A percentile compares a stretch with the other conserved stretches of the same genome.
Evolutionary conservation across 2,113 vertebrate genomes (phyloP).

Genomic region (Trogon melanurus): DNA sequence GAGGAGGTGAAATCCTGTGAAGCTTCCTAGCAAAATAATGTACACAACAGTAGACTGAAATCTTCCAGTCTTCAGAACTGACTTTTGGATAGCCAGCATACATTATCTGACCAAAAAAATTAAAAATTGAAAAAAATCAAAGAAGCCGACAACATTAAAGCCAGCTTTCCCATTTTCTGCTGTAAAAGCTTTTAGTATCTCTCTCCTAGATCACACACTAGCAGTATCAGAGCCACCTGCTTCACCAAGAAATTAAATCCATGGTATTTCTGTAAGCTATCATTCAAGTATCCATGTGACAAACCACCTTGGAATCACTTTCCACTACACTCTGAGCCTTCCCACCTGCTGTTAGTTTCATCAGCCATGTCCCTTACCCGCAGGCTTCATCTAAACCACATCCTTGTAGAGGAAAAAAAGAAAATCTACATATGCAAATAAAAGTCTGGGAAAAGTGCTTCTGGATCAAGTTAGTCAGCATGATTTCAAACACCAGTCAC

Average conservation of each 20-base stretch:
- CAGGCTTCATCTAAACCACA: neutral
- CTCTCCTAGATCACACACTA: neutral
- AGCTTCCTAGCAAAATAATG: neutral
- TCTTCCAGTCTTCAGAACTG: neutral
- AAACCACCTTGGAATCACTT: neutral
- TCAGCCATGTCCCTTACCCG: neutral
- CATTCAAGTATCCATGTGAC: neutral
- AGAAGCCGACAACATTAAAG: neutral
- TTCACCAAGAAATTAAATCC: neutral
- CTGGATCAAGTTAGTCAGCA: neutral
- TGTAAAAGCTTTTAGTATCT: neutral
- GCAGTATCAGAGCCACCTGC: neutral
- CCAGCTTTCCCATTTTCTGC: neutral
- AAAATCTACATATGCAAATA: neutral
- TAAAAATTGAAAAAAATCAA: neutral
- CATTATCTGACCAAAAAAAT: neutral
- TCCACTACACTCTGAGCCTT: neutral
- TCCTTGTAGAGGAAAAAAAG: neutral
- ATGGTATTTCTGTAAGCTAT: neutral
- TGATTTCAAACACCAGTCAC: neutral
- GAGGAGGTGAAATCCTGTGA: neutral
- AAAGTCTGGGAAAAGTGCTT: neutral
- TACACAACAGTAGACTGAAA: neutral
- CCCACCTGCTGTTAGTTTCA: neutral
- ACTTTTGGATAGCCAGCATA: neutral